These are phyloP conservation scores for Drosophila parthenogenetica DNA, from an alignment of 2,888 invertebrate species.

Conservation along the genomic window DNA sequence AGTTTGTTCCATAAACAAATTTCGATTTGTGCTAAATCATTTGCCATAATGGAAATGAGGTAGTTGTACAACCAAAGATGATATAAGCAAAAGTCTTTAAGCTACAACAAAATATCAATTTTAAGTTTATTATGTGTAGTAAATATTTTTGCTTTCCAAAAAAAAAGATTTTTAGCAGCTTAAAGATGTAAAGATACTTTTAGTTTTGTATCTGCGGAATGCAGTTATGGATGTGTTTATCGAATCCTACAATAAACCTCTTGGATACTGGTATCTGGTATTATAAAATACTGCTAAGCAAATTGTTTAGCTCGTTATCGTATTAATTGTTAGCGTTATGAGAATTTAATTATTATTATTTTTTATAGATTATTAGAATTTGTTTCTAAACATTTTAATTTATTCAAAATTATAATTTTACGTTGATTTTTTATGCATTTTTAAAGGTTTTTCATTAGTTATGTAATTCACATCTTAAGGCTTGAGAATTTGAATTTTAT, in stretches of 20 bases:
- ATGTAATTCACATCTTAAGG: conserved; percentile 5
- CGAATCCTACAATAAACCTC: not conserved
- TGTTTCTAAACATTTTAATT: conserved; percentile 11
- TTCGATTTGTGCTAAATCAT: conserved; percentile 16
- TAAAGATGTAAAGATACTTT: not conserved
- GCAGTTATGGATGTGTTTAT: not conserved
- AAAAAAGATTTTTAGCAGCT: no score
- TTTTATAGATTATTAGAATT: not conserved
- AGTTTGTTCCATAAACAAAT: conserved; percentile 16
- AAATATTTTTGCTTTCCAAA: no score
- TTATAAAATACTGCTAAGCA: not conserved
- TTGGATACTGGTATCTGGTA: not conserved
- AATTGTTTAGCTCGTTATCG: conserved; percentile 3
- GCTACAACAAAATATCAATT: no score
- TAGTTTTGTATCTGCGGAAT: not conserved
- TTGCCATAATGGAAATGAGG: conserved; percentile 24
- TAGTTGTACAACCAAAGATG: not conserved
- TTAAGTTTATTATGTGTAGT: no score
- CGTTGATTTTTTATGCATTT: conserved; percentile 13
- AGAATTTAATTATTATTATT: not conserved
- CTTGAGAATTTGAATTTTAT: not conserved
- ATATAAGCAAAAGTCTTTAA: conserved; percentile 4
- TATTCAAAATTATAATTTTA: conserved; percentile 5
- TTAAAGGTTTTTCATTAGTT: conserved; percentile 13
- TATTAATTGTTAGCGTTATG: conserved; percentile 8